phyloP scores from a whole-genome alignment of 2,797 vertebrate genomes.

The Gymnoscopelus microlampas region DNA sequence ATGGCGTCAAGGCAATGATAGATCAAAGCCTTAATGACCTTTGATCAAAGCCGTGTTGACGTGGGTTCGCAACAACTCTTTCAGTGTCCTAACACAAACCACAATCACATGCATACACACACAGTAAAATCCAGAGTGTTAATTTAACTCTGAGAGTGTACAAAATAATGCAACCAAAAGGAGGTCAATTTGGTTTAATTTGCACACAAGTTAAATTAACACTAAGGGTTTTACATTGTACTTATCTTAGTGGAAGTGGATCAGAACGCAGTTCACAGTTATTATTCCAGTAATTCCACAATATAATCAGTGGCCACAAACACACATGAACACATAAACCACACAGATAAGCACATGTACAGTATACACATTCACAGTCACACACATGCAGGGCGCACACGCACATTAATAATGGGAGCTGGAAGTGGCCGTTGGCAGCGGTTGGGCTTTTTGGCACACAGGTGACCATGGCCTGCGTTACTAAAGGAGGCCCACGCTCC shows the following conservation, averaged over 20 bases:
- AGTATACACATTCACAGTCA: slow-evolving; percentile 1
- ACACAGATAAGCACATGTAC: background rate
- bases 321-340: background rate
- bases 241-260: too few species aligned
- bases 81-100: background rate
- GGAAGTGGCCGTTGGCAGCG: slow-evolving; percentile 51
- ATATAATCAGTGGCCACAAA: background rate
- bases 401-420: slow-evolving; percentile 56
- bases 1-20: background rate
- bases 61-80: too few species aligned
- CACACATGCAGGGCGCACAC: slow-evolving; percentile 3
- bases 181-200: too few species aligned
- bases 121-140: background rate
- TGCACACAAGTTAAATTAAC: background rate
- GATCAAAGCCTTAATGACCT: slow-evolving; percentile 29
- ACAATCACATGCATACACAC: background rate
- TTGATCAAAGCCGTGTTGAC: slow-evolving; percentile 6
- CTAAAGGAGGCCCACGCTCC: slow-evolving; percentile 71
- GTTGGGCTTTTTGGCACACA: slow-evolving; percentile 58
- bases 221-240: background rate
- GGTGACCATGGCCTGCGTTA: slow-evolving; percentile 44
- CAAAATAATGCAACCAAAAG: too few species aligned
- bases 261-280: background rate
- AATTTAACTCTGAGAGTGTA: too few species aligned
- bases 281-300: background rate